A percentile compares a stretch with the other conserved stretches of the same genome.
Conservation (phyloP, 2,888 invertebrate genomes). For the Cantharis flavilabris region DNA sequence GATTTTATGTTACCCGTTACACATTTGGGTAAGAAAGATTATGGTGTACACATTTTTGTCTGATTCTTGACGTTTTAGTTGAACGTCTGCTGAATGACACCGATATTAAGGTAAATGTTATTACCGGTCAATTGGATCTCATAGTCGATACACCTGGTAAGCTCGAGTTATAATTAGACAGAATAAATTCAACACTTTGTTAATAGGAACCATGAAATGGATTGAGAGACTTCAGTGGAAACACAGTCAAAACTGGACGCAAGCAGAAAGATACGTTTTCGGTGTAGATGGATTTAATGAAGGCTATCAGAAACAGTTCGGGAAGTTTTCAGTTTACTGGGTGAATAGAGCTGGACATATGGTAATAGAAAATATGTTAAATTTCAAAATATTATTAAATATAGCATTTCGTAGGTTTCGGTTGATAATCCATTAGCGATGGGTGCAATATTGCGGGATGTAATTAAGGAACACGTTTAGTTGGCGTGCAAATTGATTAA, state of each 20-base stretch:
- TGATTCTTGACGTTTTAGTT: slow-evolving; percentile 57
- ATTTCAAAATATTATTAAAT: neutral
- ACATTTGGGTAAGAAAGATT: slow-evolving; percentile 47
- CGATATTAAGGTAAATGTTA: slow-evolving; percentile 68
- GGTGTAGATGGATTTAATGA: slow-evolving; percentile 66
- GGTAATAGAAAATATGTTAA: slow-evolving; percentile 54
- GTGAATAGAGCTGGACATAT: slow-evolving; percentile 78
- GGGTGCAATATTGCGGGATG: slow-evolving; percentile 1
- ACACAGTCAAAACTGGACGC: slow-evolving; percentile 62
- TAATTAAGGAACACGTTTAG: slow-evolving; percentile 3
- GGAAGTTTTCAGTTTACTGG: slow-evolving; percentile 76
- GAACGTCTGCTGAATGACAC: slow-evolving; percentile 70
- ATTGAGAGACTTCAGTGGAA: slow-evolving; percentile 72
- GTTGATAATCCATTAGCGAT: neutral
- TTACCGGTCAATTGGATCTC: slow-evolving; percentile 80
- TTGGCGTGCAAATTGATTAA: neutral
- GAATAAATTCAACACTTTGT: neutral
- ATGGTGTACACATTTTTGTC: neutral
- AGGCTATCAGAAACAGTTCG: slow-evolving; percentile 72
- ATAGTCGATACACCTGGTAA: slow-evolving; percentile 82
- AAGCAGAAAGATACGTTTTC: slow-evolving; percentile 61
- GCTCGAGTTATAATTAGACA: neutral
- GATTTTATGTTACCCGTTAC: slow-evolving; percentile 85
- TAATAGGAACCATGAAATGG: slow-evolving; percentile 59
- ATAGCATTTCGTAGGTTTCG: neutral